A percentile compares a stretch with the other conserved stretches of the same genome.
These are phyloP conservation scores for Echinarachnius parma DNA, from an alignment of 53 echinoderm and acorn worm genomes.

Conservation along the genomic window DNA sequence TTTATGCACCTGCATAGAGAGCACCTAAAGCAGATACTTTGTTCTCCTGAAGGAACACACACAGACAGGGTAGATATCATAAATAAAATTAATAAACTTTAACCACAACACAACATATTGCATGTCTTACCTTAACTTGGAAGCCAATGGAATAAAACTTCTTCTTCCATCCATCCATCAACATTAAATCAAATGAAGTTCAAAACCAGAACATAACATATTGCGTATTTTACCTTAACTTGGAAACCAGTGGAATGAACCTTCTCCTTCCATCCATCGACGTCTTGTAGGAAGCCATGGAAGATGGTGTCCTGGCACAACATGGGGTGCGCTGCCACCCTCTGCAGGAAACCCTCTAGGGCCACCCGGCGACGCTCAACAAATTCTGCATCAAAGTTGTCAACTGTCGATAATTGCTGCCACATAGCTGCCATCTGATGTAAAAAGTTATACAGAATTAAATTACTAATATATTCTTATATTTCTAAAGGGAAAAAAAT, in stretches of 20 bases:
- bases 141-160: no score
- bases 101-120: no score
- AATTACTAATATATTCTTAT: no score
- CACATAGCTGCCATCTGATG: slow-evolving; percentile 89
- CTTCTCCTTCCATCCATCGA: slow-evolving; percentile 82
- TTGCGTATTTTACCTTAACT: slow-evolving; percentile 73
- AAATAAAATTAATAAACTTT: no score
- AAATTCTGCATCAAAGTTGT: slow-evolving; percentile 97
- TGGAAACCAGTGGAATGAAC: slow-evolving; percentile 89
- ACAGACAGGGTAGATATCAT: no score
- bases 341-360: slow-evolving; percentile 83
- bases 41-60: no score
- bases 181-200: not conserved
- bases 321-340: slow-evolving; percentile 75
- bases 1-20: no score
- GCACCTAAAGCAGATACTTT: no score
- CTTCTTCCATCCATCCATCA: not conserved
- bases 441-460: no score
- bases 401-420: slow-evolving; percentile 95
- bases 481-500: no score
- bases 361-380: slow-evolving; percentile 84
- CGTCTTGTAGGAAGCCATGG: slow-evolving; percentile 86
- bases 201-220: no score
- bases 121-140: no score
- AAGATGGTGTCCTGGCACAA: slow-evolving; percentile 78